A percentile compares a stretch with the other conserved stretches of the same genome.
Conservation (phyloP, 1,140 invertebrate species). For the Venustaconcha ellipsiformis region DNA sequence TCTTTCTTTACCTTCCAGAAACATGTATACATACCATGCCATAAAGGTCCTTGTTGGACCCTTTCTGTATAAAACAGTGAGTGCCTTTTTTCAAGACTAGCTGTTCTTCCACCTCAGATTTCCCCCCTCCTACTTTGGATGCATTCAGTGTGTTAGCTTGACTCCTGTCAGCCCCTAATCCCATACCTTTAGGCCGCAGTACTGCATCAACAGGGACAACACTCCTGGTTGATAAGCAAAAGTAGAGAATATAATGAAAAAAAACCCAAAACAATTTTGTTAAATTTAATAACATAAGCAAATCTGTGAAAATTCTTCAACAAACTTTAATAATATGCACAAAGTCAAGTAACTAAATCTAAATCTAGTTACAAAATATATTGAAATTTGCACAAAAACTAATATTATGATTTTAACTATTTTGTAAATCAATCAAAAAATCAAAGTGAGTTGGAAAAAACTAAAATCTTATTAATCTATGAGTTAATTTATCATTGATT, state of each 20-base stretch:
- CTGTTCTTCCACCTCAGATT: constrained; percentile 39
- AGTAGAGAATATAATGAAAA: constrained; percentile 17
- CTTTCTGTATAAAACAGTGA: constrained; percentile 57
- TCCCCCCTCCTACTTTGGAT: constrained; percentile 28
- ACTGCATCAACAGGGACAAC: constrained; percentile 73
- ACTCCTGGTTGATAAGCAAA: constrained; percentile 64
- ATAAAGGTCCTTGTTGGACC: constrained; percentile 80
- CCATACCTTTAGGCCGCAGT: constrained; percentile 89
- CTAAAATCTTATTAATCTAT: too few relatives aligned
- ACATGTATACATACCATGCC: constrained; percentile 75
- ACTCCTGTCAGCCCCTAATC: constrained; percentile 82
- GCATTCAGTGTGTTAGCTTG: constrained; percentile 37
- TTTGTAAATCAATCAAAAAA: too few relatives aligned
- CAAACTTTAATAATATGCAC: too few relatives aligned
- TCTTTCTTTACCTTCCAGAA: not conserved
- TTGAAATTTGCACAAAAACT: too few relatives aligned
- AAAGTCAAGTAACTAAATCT: too few relatives aligned
- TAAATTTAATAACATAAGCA: too few relatives aligned
- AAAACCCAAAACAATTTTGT: not conserved
- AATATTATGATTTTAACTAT: too few relatives aligned
- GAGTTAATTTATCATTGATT: too few relatives aligned
- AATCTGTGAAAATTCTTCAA: too few relatives aligned
- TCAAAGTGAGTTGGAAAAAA: too few relatives aligned
- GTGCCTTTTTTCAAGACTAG: constrained; percentile 58
- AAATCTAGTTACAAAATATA: too few relatives aligned